Evolutionary conservation across 1,140 invertebrate species (phyloP), one percentile per base, ranked within the genome.

Genomic region (Temnothorax curvispinosus): DNA sequence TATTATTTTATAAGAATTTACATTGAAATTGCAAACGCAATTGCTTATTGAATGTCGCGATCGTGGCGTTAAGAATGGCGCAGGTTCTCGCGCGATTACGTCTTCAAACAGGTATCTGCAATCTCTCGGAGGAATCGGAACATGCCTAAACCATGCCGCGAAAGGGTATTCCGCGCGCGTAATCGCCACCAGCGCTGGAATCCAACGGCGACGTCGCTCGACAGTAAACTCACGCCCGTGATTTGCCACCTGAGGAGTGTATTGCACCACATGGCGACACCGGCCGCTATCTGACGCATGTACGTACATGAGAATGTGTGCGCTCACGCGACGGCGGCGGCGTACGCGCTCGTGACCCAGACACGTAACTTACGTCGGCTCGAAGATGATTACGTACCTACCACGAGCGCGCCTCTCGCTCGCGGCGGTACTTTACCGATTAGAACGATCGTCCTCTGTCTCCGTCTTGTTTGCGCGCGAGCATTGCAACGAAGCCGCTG

Each of bases 231-330:
- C 35, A 56, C 81, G 78, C 38, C 41, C 21, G 56, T 52, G 3
- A 6, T 41, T 78, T 32, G 78, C 58, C 84, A 91, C 86, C 88
- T 91, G 88, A 92, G 75, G 82, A 85, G 87, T 89, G 74, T 58
- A 85, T 92, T 91, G 90, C 92, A 72, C 88, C 88, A 92, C 87
- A 90, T 88, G 91, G 86, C 88, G 91, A 92, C 91, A 91, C 92
- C 87, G 65, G 67, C 13, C n/a, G 18, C 71, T 65, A 65, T 65
- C 18, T 58, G 2, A 1, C 41, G 13, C 27, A 7, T 35, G 4
- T 60, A 35, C 35, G 3, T 35, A 50, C 13, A 32, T 38, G 87
- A 58, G 52, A 38, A 35, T 35, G 64, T 65, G 64, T 54, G 69
- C 52, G 44, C 74, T n/a, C 69, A 41, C 72, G 85, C 52, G 62